These are phyloP conservation scores for Xenus cinereus DNA, from an alignment of 2,113 vertebrate species.

Conservation along the genomic window DNA sequence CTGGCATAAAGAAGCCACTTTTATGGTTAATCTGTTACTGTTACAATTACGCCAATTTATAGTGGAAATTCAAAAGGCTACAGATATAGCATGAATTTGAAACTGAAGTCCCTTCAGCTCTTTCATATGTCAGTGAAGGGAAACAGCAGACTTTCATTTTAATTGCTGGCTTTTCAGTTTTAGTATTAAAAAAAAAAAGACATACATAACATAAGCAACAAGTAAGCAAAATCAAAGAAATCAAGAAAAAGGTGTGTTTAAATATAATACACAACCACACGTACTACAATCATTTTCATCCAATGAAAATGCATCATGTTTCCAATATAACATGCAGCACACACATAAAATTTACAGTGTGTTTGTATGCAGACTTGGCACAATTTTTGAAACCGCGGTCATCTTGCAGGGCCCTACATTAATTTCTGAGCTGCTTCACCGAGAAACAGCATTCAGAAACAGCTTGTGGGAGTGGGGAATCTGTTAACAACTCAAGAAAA, in stretches of 20 bases:
- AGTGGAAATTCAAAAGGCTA: slow-evolving; percentile 41
- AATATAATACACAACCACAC: not conserved
- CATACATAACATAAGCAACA: not conserved
- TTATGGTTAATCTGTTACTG: not conserved
- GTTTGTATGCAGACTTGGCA: slow-evolving; percentile 11
- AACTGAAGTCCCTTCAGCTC: not conserved
- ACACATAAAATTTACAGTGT: slow-evolving; percentile 23
- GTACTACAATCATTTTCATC: slow-evolving; percentile 24
- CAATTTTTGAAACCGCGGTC: not conserved
- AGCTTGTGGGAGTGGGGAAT: not conserved
- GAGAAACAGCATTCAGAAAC: not conserved
- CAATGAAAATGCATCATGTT: slow-evolving; percentile 13
- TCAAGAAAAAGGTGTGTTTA: not conserved
- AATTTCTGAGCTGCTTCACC: not conserved
- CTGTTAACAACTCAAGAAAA: slow-evolving; percentile 9
- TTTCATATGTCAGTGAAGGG: not conserved
- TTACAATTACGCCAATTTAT: not conserved
- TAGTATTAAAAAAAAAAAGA: not conserved
- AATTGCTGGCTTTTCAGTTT: not conserved
- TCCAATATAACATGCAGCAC: slow-evolving; percentile 45
- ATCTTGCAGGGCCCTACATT: not conserved
- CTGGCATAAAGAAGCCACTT: slow-evolving; percentile 27
- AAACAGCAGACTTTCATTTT: not conserved
- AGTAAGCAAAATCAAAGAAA: slow-evolving; percentile 8
- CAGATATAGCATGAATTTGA: not conserved